Evolutionary conservation across 2,888 invertebrate genomes (phyloP), one percentile per base, ranked within the genome.

Genomic region (Priocnemis perturbator): DNA sequence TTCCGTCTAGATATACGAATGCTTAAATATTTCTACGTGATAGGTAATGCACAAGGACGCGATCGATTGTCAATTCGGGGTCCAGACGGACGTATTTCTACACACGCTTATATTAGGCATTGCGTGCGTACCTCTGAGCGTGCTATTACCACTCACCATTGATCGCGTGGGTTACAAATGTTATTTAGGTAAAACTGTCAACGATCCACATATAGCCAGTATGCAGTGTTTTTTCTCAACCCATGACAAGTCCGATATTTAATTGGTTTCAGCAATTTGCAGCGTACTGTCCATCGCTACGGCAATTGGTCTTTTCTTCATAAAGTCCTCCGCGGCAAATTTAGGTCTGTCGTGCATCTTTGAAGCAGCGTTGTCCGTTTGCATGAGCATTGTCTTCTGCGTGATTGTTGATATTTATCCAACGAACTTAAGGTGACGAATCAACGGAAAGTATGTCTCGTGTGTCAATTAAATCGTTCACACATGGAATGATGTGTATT

Each of bases 361-460:
- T 87, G 94, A 94, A 88, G 94, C 94, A 1, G 90, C 94, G 64
- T 94, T 94, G 63, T 94, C 94, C 67, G 91, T 94, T 74, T 94
- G 93, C 78, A 94, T 94, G 86, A 93, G 94, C 90, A 92, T 94
- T 60, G 93, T 94, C 56, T 94, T 94, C 89, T 94, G 94, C 85
- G 93, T 94, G 56, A 92, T 94, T 87, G 94, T 94, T 66, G 94
- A 94, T 87, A 88, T 95, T 75, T 95, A 94, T 90, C 95, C 95
- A 78, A 94, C 95, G 67, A 94, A 94, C 89, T 91, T 94, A 86
- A 93, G 94, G 94, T 94, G 89, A 85, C 21, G 15, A 9, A 9
- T 53, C 21, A 9, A 50, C 50, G 15, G n/a, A 50, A 50, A 4
- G 19, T 17, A 17, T 2, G n/a, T 50, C 17, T 50, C 17, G 50